These are phyloP conservation scores for Mantis religiosa DNA, from an alignment of 2,888 invertebrate species.

Conservation along the genomic window DNA sequence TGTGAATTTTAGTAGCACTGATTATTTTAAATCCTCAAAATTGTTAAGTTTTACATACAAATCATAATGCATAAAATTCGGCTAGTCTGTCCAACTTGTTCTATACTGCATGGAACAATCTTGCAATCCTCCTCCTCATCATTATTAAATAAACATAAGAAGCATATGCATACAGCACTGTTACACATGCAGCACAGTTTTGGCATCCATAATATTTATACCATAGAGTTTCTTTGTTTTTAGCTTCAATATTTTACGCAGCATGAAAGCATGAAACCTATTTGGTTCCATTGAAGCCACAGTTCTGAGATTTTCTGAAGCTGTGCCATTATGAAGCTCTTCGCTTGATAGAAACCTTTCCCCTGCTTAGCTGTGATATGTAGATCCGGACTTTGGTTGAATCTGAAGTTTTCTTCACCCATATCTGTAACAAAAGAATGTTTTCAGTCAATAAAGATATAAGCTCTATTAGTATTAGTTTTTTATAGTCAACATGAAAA, in stretches of 20 bases:
- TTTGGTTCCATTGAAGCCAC: background rate
- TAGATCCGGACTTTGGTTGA: slow-evolving; percentile 79
- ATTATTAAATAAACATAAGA: too few relatives aligned
- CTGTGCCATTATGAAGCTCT: slow-evolving; percentile 62
- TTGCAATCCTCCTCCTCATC: too few relatives aligned
- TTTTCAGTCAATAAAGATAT: too few relatives aligned
- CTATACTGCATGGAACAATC: too few relatives aligned
- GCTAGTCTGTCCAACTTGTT: too few relatives aligned
- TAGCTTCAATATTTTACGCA: background rate
- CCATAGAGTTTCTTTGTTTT: background rate
- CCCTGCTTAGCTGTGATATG: slow-evolving; percentile 77
- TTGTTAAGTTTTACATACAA: too few relatives aligned
- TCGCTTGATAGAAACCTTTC: slow-evolving; percentile 83
- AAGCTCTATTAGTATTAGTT: background rate
- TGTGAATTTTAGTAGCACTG: too few relatives aligned
- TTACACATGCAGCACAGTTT: background rate
- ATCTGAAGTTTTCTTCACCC: slow-evolving; percentile 80
- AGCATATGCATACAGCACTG: too few relatives aligned
- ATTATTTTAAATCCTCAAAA: too few relatives aligned
- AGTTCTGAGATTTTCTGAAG: background rate
- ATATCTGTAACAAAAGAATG: slow-evolving; percentile 61
- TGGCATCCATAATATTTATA: background rate
- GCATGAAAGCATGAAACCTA: too few relatives aligned
- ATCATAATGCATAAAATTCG: too few relatives aligned
- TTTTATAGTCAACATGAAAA: too few relatives aligned